phyloP scores from a whole-genome alignment of 1,140 invertebrate genomes.

The Drosophila ironensis region DNA sequence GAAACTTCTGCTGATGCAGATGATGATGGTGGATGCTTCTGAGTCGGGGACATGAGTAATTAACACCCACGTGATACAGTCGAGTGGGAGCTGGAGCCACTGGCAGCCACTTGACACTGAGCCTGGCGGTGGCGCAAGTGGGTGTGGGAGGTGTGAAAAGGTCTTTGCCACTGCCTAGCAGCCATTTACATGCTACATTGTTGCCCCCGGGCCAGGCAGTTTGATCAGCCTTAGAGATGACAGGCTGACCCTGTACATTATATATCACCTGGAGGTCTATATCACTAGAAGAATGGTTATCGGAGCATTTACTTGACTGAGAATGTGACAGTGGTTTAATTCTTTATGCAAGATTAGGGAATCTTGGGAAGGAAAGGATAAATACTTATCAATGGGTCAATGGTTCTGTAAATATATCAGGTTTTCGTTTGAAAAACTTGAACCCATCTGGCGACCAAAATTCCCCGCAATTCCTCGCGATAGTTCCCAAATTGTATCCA shows the following conservation, averaged over 20 bases:
- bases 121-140: constrained; percentile 26
- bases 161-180: constrained; percentile 12
- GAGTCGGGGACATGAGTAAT: constrained; percentile 55
- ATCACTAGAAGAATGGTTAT: no score
- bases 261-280: neutral
- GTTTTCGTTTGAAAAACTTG: no score
- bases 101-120: constrained; percentile 42
- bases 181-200: constrained; percentile 62
- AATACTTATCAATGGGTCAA: no score
- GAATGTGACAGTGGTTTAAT: no score
- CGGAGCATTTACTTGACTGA: no score
- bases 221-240: constrained; percentile 36
- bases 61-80: constrained; percentile 62
- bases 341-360: no score
- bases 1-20: constrained; percentile 41
- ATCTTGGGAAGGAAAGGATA: no score
- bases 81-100: constrained; percentile 10
- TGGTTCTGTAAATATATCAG: no score
- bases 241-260: neutral
- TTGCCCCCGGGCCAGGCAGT: constrained; percentile 27
- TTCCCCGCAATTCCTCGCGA: neutral
- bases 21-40: constrained; percentile 29
- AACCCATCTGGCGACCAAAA: no score
- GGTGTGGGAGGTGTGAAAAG: constrained; percentile 58
- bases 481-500: constrained; percentile 8